Evolutionary conservation across 2,113 vertebrate genomes (phyloP).

Genomic region (Camelus bactrianus): DNA sequence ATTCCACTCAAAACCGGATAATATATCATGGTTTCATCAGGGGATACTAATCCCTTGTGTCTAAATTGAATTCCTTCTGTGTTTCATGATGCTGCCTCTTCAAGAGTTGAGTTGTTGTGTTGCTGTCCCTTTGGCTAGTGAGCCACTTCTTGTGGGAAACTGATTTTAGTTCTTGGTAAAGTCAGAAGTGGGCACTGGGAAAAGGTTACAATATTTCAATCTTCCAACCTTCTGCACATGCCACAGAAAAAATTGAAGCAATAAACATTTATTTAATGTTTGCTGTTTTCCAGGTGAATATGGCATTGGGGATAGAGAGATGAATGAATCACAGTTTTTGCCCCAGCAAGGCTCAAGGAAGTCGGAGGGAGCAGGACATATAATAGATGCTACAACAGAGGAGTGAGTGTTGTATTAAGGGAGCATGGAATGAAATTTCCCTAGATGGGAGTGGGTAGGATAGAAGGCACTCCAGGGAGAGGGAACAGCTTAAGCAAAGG

Average conservation of each 20-base stretch:
- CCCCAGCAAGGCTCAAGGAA: neutral
- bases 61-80: neutral
- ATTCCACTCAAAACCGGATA: neutral
- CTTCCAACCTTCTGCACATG: neutral
- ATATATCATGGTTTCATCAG: neutral
- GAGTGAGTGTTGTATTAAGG: neutral
- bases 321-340: neutral
- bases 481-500: neutral
- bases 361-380: neutral
- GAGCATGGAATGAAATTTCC: neutral
- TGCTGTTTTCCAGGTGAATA: conserved; percentile 11
- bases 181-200: neutral
- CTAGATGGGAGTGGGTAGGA: neutral
- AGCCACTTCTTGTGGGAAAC: neutral
- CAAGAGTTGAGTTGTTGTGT: neutral
- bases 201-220: neutral
- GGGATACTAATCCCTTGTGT: neutral
- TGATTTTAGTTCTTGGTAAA: neutral
- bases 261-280: conserved; percentile 41
- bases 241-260: conserved; percentile 15
- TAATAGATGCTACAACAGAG: neutral
- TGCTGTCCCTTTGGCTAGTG: neutral
- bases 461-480: neutral
- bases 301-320: neutral
- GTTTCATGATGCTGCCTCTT: neutral